Percentiles rank a stretch among this genome's conserved stretches.
These are phyloP conservation scores for Hucho hucho DNA, from an alignment of 2,113 vertebrate species.

Conservation along the genomic window DNA sequence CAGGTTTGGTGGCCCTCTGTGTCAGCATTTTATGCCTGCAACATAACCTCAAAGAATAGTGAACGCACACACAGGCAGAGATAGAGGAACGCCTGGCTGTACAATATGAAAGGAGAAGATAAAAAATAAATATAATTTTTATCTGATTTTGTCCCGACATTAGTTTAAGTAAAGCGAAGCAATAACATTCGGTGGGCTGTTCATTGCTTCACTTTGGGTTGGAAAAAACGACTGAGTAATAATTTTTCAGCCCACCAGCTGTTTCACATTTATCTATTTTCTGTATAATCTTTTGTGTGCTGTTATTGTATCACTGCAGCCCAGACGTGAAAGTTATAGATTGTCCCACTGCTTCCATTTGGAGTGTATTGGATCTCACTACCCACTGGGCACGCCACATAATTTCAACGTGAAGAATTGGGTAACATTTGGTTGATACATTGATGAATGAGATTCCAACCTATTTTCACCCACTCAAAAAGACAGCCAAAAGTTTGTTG, in stretches of 20 bases:
- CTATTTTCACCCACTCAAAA: too few relatives aligned
- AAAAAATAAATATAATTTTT: slow-evolving; percentile 60
- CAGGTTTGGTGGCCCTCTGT: background rate
- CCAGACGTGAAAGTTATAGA: background rate
- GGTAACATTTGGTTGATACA: too few relatives aligned
- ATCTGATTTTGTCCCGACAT: slow-evolving; percentile 52
- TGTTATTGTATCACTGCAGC: background rate
- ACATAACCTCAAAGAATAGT: background rate
- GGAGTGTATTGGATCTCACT: background rate
- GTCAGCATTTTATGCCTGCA: slow-evolving; percentile 8
- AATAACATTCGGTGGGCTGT: slow-evolving; percentile 24
- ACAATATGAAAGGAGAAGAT: slow-evolving; percentile 18
- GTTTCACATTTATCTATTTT: slow-evolving; percentile 26
- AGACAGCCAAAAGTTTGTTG: too few relatives aligned
- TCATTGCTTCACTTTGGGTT: slow-evolving; percentile 1
- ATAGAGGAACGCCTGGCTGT: background rate
- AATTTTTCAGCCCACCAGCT: slow-evolving; percentile 23
- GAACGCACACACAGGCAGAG: background rate
- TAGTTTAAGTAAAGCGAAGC: slow-evolving; percentile 39
- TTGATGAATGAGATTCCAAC: too few relatives aligned
- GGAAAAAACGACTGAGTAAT: slow-evolving; percentile 38
- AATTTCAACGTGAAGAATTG: too few relatives aligned
- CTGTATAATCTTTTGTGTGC: background rate
- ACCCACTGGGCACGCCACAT: too few relatives aligned
- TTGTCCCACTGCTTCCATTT: background rate